Evolutionary conservation across 2,113 vertebrate species (phyloP).

Genomic region (Rhinolophus ferrumequinum): DNA sequence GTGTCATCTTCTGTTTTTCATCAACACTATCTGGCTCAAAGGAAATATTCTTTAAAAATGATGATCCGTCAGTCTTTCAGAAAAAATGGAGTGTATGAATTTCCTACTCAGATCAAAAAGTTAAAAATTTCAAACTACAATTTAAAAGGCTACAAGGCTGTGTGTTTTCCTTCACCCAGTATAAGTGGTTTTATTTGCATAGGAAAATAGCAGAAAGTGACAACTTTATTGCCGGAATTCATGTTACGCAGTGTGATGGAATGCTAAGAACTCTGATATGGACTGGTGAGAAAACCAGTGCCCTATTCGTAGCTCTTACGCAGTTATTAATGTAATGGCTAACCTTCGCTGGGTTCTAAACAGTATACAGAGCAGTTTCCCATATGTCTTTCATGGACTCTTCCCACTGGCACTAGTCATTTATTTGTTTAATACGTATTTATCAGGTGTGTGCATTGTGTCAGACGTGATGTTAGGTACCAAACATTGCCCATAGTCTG

Average conservation of each 20-base stretch:
- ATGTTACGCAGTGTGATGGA: background rate
- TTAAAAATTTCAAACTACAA: constrained; percentile 36
- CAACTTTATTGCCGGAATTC: background rate
- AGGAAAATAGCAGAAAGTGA: background rate
- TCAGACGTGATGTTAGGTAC: background rate
- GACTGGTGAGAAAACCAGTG: background rate
- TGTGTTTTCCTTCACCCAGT: background rate
- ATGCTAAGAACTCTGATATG: background rate
- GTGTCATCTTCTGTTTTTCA: background rate
- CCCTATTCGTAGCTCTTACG: background rate
- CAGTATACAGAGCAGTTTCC: background rate
- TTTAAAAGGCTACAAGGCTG: background rate
- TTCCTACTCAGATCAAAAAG: constrained; percentile 3
- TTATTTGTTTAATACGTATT: background rate
- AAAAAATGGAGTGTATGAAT: background rate
- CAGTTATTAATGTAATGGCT: background rate
- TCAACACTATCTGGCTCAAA: background rate
- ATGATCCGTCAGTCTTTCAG: background rate
- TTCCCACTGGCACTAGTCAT: background rate
- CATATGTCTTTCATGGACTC: background rate
- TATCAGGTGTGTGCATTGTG: background rate
- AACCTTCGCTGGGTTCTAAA: background rate
- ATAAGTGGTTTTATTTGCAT: constrained; percentile 21
- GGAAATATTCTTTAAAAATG: constrained; percentile 20
- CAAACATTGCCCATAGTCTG: background rate